Base-by-base conservation (phyloP, 2,797 vertebrate genomes). In the Phoeniculus purpureus region DNA sequence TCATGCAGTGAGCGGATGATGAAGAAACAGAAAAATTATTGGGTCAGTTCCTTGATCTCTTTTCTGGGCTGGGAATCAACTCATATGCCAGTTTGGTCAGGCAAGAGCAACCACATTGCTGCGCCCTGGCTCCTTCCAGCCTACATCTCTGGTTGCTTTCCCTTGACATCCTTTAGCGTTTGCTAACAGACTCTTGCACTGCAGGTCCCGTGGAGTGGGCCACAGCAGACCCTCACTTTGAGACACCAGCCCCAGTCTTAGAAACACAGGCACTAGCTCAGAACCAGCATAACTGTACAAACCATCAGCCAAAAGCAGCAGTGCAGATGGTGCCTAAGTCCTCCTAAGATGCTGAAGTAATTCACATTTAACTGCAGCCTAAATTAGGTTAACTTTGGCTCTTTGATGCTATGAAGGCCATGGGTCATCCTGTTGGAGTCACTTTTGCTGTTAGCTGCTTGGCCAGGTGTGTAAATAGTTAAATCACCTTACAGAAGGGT, bases 31-130 rank as follows among this genome's bases (percentile, higher is more conserved):
- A 16, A 87, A 18, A 72, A 82, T 3, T 7, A 22, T 68, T 93
- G 94, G 90, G 92, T 95, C 54, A 16, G 19, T 61, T 84, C 81
- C 86, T 90, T 87, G 55, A 60, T 85, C 52, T 72, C 31, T 73
- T 80, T 90, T 90, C 94, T 94, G 90, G 78, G 79, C 91, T 94
- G 70, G 59, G 81, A 91, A 92, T 87, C 94, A 94, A 78, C 18
- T 80, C 52, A 3, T 59, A 21, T 15, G 78, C 75, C 91, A 82
- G 83, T 83, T 85, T 78, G 79, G 73, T 94, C 79, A 85, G 61
- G 89, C 86, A 92, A 93, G 65, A 92, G 52, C 81, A 84, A 14
- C 18, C 79, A 79, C 32, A 18, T 10, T 19, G 29, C 68, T 75
- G 61, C 0, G 0, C 14, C 22, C 27, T 2, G 0, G 51, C 58